Conservation (phyloP, 2,113 vertebrate genomes). For the Terrapene triunguis region DNA sequence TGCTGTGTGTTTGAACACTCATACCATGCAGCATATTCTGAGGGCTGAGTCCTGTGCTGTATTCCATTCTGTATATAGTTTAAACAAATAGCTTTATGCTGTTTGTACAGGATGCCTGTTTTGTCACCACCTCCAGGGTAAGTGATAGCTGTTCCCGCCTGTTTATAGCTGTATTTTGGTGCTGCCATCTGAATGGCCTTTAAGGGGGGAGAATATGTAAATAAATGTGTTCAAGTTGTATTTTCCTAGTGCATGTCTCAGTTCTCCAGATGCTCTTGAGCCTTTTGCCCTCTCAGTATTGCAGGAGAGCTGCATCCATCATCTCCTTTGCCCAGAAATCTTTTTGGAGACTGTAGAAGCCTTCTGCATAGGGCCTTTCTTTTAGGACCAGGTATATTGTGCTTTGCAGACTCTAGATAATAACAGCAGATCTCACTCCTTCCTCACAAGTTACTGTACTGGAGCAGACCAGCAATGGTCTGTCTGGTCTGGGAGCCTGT, state of each 20-base stretch:
- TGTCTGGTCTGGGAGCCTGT: rapidly evolving
- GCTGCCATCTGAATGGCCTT: not conserved
- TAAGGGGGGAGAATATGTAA: not conserved
- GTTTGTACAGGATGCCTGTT: not conserved
- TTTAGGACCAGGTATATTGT: not conserved
- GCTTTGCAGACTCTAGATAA: not conserved
- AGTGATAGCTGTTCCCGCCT: not conserved
- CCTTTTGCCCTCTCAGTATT: not conserved
- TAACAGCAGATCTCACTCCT: not conserved
- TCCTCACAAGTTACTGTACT: not conserved
- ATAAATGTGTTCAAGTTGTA: constrained; percentile 9
- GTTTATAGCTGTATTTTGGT: not conserved
- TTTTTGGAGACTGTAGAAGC: not conserved
- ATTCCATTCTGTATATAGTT: not conserved
- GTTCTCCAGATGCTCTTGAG: not conserved
- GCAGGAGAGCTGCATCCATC: not conserved
- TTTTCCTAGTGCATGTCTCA: not conserved
- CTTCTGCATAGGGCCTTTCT: rapidly evolving
- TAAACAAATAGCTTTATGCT: not conserved
- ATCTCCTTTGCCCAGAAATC: not conserved
- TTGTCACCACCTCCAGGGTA: not conserved
- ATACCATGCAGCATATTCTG: not conserved
- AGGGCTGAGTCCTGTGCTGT: not conserved
- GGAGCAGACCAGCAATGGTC: not conserved
- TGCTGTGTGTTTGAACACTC: not conserved